Evolutionary conservation across 2,797 vertebrate species (phyloP).

Genomic region (Peromyscus melanophrys): DNA sequence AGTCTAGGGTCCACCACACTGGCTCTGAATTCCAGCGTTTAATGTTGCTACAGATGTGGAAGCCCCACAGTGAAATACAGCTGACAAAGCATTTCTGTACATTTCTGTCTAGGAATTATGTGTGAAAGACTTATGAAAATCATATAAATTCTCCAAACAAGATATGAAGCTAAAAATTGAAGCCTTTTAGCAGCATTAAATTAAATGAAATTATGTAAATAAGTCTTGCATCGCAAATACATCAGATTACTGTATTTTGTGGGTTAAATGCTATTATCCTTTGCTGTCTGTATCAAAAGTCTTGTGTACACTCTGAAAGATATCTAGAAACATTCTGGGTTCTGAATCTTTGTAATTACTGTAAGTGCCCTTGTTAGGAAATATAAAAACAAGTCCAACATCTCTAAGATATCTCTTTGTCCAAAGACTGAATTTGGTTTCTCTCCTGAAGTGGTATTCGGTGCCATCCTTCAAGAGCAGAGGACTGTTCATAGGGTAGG

Average conservation of each 20-base stretch:
- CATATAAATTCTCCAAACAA: neutral
- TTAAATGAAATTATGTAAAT: slow-evolving; percentile 46
- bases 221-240: neutral
- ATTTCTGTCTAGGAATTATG: neutral
- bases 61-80: neutral
- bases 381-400: neutral
- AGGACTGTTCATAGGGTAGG: neutral
- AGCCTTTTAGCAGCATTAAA: neutral
- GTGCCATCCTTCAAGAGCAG: neutral
- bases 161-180: neutral
- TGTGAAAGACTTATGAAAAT: slow-evolving; percentile 21
- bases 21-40: neutral
- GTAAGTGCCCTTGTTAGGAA: neutral
- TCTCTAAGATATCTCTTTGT: neutral
- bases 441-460: neutral
- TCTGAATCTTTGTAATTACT: neutral
- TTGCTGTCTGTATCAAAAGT: neutral
- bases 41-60: neutral
- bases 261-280: neutral
- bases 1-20: neutral
- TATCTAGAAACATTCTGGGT: neutral
- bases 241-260: neutral
- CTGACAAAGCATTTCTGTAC: neutral
- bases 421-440: neutral
- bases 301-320: neutral